phyloP scores from a whole-genome alignment of 2,888 invertebrate genomes.

The Hemaris fuciformis region DNA sequence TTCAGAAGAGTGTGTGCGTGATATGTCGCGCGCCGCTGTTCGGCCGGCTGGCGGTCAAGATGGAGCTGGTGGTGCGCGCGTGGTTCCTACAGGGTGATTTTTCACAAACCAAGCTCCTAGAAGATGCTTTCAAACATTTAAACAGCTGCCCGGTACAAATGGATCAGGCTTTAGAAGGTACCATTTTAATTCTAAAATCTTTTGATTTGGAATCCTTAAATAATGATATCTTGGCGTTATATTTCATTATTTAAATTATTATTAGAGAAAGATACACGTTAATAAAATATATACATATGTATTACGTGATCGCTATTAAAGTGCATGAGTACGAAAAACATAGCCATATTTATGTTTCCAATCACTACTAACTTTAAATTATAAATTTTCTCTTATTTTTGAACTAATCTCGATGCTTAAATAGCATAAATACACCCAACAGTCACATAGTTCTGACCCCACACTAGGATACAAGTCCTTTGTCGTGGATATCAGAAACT shows the following conservation, averaged over 20 bases:
- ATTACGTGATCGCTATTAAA: no score
- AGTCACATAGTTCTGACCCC: no score
- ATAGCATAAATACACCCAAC: no score
- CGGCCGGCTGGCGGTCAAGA: constrained; percentile 96
- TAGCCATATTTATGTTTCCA: no score
- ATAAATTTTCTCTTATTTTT: no score
- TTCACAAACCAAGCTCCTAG: constrained; percentile 91
- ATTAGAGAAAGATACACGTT: no score
- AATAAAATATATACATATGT: no score
- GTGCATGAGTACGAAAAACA: no score
- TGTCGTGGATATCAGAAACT: no score
- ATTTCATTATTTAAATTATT: not conserved
- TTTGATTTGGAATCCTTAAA: not conserved
- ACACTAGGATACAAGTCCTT: no score
- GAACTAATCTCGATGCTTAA: not conserved
- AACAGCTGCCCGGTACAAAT: constrained; percentile 88
- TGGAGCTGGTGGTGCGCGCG: constrained; percentile 97
- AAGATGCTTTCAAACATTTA: constrained; percentile 95
- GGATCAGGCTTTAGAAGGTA: constrained; percentile 77
- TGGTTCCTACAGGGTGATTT: constrained; percentile 98
- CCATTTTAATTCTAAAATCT: no score
- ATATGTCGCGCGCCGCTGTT: constrained; percentile 94
- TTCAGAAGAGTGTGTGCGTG: constrained; percentile 99
- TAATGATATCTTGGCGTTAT: not conserved
- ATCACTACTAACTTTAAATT: no score